Conservation (phyloP, 2,797 vertebrate genomes). For the Urophycis tenuis region DNA sequence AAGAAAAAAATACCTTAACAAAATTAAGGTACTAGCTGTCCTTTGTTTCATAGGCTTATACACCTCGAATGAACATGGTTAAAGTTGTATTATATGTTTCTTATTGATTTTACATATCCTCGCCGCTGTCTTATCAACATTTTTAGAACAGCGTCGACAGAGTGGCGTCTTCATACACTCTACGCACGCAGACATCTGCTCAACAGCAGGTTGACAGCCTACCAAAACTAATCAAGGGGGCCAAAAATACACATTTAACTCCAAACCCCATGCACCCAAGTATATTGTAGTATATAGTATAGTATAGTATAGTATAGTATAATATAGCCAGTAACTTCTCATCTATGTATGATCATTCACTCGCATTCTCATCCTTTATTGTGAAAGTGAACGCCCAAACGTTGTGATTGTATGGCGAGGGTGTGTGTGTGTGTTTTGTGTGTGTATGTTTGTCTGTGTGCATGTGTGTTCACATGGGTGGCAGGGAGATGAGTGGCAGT, state of each 20-base stretch:
- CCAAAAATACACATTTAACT: constrained; percentile 3
- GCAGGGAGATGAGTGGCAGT: not conserved
- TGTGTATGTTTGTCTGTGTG: not conserved
- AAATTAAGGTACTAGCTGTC: not conserved
- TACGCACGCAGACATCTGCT: not conserved
- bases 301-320: too few species aligned
- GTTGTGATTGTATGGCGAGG: not conserved
- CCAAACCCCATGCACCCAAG: constrained; percentile 7
- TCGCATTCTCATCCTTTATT: not conserved
- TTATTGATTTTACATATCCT: not conserved
- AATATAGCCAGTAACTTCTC: not conserved
- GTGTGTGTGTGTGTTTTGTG: not conserved
- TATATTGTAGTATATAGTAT: too few species aligned
- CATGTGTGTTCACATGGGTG: not conserved
- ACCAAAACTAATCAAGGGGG: not conserved
- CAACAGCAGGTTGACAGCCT: constrained; percentile 2
- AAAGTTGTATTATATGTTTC: not conserved
- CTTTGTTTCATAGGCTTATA: not conserved
- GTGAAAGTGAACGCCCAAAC: not conserved
- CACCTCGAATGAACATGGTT: constrained; percentile 2
- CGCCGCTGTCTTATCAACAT: not conserved
- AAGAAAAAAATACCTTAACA: not conserved
- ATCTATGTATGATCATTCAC: not conserved
- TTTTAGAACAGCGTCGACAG: not conserved
- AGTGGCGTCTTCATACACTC: not conserved